Evolutionary conservation across 1,140 invertebrate species (phyloP).

Genomic region (Cydia strobilella): DNA sequence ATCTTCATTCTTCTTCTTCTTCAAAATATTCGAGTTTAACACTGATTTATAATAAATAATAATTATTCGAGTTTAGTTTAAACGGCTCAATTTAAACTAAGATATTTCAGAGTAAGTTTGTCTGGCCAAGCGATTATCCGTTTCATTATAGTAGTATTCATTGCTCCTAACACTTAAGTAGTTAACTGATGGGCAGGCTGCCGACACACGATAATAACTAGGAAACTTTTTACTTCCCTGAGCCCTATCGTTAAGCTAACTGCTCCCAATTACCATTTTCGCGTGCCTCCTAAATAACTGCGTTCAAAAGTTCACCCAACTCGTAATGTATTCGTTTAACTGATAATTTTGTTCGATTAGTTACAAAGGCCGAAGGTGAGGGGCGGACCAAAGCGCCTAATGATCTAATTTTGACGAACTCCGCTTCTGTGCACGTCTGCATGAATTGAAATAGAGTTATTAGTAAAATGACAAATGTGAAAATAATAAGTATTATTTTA

Average conservation of each 20-base stretch:
- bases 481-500: background rate
- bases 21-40: too few species aligned
- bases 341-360: conserved; percentile 29
- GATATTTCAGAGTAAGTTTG: background rate
- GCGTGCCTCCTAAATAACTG: conserved; percentile 34
- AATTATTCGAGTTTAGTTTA: too few species aligned
- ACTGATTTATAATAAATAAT: too few species aligned
- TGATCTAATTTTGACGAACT: conserved; percentile 16
- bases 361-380: conserved; percentile 27
- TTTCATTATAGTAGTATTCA: conserved; percentile 18
- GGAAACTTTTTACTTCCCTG: conserved; percentile 29
- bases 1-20: too few species aligned
- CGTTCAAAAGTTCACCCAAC: conserved; percentile 32
- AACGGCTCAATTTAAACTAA: background rate
- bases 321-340: conserved; percentile 32
- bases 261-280: conserved; percentile 33
- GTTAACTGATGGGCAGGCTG: conserved; percentile 31
- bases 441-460: background rate
- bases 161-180: conserved; percentile 17
- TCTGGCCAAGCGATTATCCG: background rate
- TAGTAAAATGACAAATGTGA: background rate
- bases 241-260: conserved; percentile 33
- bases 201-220: conserved; percentile 30
- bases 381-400: background rate
- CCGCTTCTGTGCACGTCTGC: background rate